phyloP scores from a whole-genome alignment of 2,113 vertebrate genomes.

The Ptychochromis oligacanthus region DNA sequence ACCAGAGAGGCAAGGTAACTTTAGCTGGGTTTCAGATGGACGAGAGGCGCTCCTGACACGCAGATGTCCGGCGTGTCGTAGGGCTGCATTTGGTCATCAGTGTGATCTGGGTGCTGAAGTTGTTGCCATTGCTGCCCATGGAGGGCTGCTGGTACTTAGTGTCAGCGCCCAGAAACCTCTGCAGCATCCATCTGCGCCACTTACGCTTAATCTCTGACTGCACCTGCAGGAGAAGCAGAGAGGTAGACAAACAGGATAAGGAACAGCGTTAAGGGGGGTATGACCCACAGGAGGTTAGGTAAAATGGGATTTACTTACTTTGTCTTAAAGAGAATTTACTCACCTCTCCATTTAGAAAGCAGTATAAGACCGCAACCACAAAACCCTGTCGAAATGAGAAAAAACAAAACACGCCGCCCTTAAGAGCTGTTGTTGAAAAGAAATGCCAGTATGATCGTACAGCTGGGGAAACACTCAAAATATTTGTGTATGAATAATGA shows the following conservation, averaged over 20 bases:
- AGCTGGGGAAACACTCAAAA: constrained; percentile 58
- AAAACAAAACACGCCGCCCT: background rate
- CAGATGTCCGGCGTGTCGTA: constrained; percentile 81
- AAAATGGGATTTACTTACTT: constrained; percentile 14
- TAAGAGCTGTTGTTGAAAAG: constrained; percentile 22
- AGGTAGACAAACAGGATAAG: constrained; percentile 39
- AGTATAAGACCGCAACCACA: constrained; percentile 94
- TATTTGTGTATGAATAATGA: constrained; percentile 66
- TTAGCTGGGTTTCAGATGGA: constrained; percentile 74
- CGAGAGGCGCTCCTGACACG: constrained; percentile 87
- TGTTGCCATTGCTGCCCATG: constrained; percentile 89
- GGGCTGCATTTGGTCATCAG: constrained; percentile 93
- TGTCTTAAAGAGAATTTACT: constrained; percentile 57
- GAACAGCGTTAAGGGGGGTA: background rate
- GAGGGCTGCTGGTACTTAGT: constrained; percentile 91
- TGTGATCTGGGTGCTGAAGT: constrained; percentile 95
- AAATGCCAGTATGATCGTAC: constrained; percentile 13
- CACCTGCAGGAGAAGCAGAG: constrained; percentile 80
- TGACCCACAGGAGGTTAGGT: background rate
- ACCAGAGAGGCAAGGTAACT: background rate
- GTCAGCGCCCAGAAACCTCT: constrained; percentile 85
- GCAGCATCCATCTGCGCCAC: constrained; percentile 93
- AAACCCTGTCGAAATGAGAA: constrained; percentile 85
- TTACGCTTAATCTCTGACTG: constrained; percentile 95
- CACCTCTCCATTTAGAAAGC: constrained; percentile 98